phyloP scores from a whole-genome alignment of 2,888 invertebrate species.

The Andrena chrysosceles region DNA sequence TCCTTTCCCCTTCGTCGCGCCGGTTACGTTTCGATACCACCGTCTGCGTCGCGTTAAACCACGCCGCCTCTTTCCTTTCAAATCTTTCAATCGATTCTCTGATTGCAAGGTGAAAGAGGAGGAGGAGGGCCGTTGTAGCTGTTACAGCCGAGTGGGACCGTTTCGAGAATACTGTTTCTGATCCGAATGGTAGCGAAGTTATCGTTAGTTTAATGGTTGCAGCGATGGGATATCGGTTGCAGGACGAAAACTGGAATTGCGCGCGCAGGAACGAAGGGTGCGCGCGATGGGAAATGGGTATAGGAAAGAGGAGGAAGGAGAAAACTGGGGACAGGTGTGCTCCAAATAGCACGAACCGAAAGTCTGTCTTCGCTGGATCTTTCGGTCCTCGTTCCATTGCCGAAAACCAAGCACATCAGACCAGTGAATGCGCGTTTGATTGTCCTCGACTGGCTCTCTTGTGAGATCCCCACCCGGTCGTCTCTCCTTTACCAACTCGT shows the following conservation, averaged over 20 bases:
- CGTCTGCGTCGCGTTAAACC: not conserved
- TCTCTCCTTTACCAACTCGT: conserved; percentile 8
- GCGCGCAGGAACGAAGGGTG: not conserved
- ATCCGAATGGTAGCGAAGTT: too few relatives aligned
- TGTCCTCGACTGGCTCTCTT: conserved; percentile 77
- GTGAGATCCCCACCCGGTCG: conserved; percentile 46
- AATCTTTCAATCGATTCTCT: not conserved
- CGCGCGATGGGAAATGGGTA: conserved; percentile 61
- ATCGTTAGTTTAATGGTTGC: too few relatives aligned
- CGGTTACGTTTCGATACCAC: conserved; percentile 8
- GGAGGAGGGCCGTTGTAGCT: not conserved
- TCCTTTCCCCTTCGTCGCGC: not conserved
- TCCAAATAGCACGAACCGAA: conserved; percentile 75
- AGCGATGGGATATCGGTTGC: conserved; percentile 11
- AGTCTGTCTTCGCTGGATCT: conserved; percentile 65
- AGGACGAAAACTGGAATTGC: not conserved
- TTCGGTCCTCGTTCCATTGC: conserved; percentile 65
- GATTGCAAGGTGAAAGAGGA: not conserved
- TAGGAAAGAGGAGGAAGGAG: conserved; percentile 44
- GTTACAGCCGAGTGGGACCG: too few relatives aligned
- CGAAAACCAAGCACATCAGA: conserved; percentile 69
- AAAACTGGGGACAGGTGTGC: conserved; percentile 79
- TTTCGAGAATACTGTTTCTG: not conserved
- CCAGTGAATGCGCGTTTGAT: conserved; percentile 80
- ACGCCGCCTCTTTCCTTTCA: not conserved